Base-by-base conservation (phyloP, 2,888 invertebrate genomes). In the Leptinotarsa rubiginosa region DNA sequence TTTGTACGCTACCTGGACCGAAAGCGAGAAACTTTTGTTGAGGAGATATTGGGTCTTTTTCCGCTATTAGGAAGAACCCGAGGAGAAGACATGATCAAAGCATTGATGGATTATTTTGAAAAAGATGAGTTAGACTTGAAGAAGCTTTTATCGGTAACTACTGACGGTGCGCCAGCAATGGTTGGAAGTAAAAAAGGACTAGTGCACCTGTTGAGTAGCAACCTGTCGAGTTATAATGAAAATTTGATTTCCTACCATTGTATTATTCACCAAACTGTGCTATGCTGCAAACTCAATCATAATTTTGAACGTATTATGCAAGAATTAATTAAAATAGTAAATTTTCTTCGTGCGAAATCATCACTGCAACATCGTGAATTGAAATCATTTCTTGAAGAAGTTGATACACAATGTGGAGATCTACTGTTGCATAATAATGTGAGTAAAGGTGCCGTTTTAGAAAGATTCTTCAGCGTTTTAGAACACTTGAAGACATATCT, bases 51-150 rank as follows among this genome's bases (percentile, higher is more conserved):
- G 54, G 49, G 10, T 70, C 12, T 70, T 65, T 70, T 70, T 52
- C 70, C 52, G 62, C 41, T 64, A 47, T 52, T 70, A 70, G 47
- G 70, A 70, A 62, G 70, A 62, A 64, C 65, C 70, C 65, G 64
- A 70, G 65, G 70, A 70, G 64, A 68, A 68, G 69, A 69, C 59
- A 69, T 59, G 69, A 56, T 69, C 56, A 47, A 69, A 69, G 59
- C 56, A 41, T 41, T 59, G 41, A 59, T 69, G 69, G 69, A 69
- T 59, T 69, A 69, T 56, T 69, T 69, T 49, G 68, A 68, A 13
- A 68, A 68, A 50, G 68, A 68, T 10, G 50, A 68, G 50, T 68
- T 68, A 68, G 25, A 68, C 68, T 68, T 68, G 52, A 68, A 68
- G 31, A 68, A 68, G 50, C 52, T 68, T 16, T 68, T 41, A 56